Base-by-base conservation (phyloP, 2,797 vertebrate species). In the Prunella strophiata region DNA sequence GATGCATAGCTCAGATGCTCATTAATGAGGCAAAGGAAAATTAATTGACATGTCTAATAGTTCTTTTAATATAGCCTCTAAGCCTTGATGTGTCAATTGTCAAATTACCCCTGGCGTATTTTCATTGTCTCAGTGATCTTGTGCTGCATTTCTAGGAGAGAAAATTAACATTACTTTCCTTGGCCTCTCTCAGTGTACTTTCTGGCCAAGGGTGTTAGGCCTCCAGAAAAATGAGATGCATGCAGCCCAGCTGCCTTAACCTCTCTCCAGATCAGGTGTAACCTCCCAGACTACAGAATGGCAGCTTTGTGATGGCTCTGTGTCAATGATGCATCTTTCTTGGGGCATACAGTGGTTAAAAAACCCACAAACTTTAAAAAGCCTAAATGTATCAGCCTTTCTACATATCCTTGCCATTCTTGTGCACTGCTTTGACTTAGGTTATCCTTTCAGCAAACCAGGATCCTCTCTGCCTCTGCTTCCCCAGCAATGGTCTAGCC, bases 1-100 rank as follows among this genome's bases (percentile, higher is more conserved):
- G 91, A 81, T 95, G 86, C 75, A 75, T 62, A 70, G 81, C 87
- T 95, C 93, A 94, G 89, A 95, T 85, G 87, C 78, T 93, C 76
- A 85, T 96, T 93, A 94, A 96, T 82, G 93, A 94, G 70, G 89
- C 84, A 96, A 94, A 95, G 71, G 58, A 95, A 97, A 95, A 93
- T 89, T 95, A 95, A 96, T 89, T 88, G 82, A 93, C 71, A 91
- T 70, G 91, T 87, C 91, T 91, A 96, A 91, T 86, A 91, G 81
- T 89, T 88, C 72, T 94, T 95, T 94, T 94, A 93, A 91, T 94
- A 94, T 84, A 92, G 71, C 87, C 79, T 91, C 57, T 96, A 87
- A 96, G 91, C 59, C 62, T 93, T 94, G 87, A 88, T 85, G 83
- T 77, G 83, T 91, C 96, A 93, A 82, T 94, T 95, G 84, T 88